Percentiles rank a stretch among this genome's conserved stretches.
Conservation (phyloP, 2,113 vertebrate genomes). For the Probosciger aterrimus region DNA sequence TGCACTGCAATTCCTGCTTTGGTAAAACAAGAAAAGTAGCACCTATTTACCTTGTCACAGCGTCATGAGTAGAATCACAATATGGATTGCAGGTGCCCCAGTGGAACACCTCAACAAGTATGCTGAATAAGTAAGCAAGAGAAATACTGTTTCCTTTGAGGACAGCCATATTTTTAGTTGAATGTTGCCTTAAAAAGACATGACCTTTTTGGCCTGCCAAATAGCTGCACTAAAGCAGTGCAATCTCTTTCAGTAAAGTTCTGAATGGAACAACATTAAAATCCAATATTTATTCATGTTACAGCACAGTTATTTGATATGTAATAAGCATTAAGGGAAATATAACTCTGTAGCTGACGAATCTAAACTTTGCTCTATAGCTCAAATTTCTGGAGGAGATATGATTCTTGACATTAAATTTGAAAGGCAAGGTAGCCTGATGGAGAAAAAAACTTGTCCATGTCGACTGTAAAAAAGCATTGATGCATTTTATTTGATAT, state of each 20-base stretch:
- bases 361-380: constrained; percentile 59
- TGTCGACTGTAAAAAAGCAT: constrained; percentile 24
- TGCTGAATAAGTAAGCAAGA: neutral
- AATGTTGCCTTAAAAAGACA: neutral
- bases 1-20: neutral
- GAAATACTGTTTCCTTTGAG: neutral
- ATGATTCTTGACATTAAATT: constrained; percentile 71
- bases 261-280: constrained; percentile 41
- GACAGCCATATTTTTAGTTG: neutral
- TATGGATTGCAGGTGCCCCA: neutral
- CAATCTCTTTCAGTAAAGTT: constrained; percentile 4
- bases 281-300: constrained; percentile 55
- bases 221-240: neutral
- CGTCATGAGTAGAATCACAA: neutral
- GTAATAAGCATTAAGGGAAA: constrained; percentile 63
- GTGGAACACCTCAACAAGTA: neutral
- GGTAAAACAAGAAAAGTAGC: neutral
- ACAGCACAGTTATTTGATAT: constrained; percentile 38
- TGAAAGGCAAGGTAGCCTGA: constrained; percentile 53
- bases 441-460: constrained; percentile 29
- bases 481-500: constrained; percentile 67
- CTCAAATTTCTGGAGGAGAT: constrained; percentile 45
- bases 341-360: constrained; percentile 7
- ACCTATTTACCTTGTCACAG: neutral
- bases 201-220: neutral